Evolutionary conservation across 1,140 invertebrate genomes (phyloP), one percentile per base, ranked within the genome.

Genomic region (Plectrocnemia conspersa): DNA sequence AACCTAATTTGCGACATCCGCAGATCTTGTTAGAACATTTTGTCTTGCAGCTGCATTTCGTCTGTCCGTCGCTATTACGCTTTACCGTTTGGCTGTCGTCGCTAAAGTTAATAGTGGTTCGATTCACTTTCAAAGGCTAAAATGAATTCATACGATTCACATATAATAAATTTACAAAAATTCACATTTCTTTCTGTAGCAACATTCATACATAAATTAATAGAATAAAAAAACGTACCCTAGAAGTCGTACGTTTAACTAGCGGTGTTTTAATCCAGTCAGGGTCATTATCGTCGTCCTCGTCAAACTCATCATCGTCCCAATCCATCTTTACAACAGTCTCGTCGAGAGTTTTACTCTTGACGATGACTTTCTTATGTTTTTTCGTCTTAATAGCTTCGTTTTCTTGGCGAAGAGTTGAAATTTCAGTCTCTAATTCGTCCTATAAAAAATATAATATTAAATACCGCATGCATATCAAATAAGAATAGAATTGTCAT

Each of bases 241-340:
- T n/a, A n/a, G n/a, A n/a, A n/a, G n/a, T n/a, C n/a, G n/a, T n/a
- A n/a, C 47, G 33, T 15, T 25, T 35, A 3, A 10, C 3, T 22
- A 50, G 15, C 13, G 83, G 83, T 4, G 83, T 85, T 48, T 74
- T 76, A 13, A 62, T 70, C 85, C 84, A 87, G 64, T 86, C 84
- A 0, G 84, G 83, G 69, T 88, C 84, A 32, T 79, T 76, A 59
- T 79, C 67, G 50, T 82, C 79, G 10, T 76, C 66, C n/a, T 64
- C 56, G 1, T 69, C 66, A 11, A 71, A 68, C 0, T 72, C 66
- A 23, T 69, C 69, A 3, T 77, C 73, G 29, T 11, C 22, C 25
- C 69, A 41, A n/a, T 15, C 11, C 11, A 38, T 23, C 13, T 36
- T 23, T 24, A 21, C 23, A 6, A 41, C 9, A 6, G 10, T 45